Evolutionary conservation across 2,888 invertebrate species (phyloP).

Genomic region (Pachycephus smyrnensis): DNA sequence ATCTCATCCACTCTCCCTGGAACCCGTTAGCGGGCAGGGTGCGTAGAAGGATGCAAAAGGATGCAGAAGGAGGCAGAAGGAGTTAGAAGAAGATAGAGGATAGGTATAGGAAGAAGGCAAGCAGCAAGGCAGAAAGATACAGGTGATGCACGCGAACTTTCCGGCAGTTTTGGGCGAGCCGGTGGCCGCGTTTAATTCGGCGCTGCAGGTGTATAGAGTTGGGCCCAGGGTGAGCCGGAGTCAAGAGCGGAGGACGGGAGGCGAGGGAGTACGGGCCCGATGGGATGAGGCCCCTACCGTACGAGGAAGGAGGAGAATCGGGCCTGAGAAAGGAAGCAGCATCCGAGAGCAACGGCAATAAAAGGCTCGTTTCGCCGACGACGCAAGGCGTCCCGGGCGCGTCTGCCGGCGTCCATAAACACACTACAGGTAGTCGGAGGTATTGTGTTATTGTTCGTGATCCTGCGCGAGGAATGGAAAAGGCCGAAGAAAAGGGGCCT

Average conservation of each 20-base stretch:
- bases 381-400: background rate
- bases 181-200: conserved; percentile 7
- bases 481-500: too few relatives aligned
- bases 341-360: conserved; percentile 58
- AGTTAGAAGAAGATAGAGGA: too few relatives aligned
- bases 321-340: conserved; percentile 64
- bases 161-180: background rate
- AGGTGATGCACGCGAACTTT: too few relatives aligned
- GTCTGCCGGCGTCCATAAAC: too few relatives aligned
- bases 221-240: background rate
- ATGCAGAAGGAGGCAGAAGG: conserved; percentile 13
- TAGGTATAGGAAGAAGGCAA: too few relatives aligned
- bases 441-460: too few relatives aligned
- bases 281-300: background rate
- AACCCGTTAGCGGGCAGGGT: conserved; percentile 6
- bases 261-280: background rate
- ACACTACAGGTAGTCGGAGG: too few relatives aligned
- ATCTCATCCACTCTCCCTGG: background rate
- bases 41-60: background rate
- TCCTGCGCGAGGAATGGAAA: too few relatives aligned
- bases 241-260: background rate
- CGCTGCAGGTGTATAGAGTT: background rate
- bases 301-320: conserved; percentile 15
- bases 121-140: background rate
- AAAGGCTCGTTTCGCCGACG: conserved; percentile 52